These are phyloP conservation scores for Noctuana brunneofusca DNA, from an alignment of 2,888 invertebrate genomes.

Conservation along the genomic window DNA sequence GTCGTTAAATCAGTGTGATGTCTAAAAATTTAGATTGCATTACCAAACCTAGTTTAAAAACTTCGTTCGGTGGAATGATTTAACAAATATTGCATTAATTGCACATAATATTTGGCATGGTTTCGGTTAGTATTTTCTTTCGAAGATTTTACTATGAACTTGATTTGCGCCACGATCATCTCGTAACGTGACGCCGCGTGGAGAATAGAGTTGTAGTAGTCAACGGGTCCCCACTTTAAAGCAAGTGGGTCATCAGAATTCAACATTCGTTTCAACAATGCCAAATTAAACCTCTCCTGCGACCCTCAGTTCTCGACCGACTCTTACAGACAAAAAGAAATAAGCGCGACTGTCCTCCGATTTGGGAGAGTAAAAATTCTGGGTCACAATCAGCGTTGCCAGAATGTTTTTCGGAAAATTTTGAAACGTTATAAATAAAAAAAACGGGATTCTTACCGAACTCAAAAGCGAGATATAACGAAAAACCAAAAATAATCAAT, in stretches of 20 bases:
- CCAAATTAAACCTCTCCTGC: slow-evolving; percentile 17
- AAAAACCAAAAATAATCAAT: too few relatives aligned
- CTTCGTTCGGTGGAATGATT: too few relatives aligned
- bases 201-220: background rate
- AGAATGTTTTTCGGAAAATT: too few relatives aligned
- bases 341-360: background rate
- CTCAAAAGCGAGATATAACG: too few relatives aligned
- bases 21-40: too few relatives aligned
- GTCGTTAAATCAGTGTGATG: too few relatives aligned
- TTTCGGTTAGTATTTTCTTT: background rate
- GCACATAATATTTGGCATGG: too few relatives aligned
- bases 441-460: too few relatives aligned
- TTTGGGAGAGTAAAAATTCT: slow-evolving; percentile 3
- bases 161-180: background rate
- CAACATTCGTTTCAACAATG: slow-evolving; percentile 1
- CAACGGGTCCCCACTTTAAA: slow-evolving; percentile 7
- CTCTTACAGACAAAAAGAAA: slow-evolving; percentile 7
- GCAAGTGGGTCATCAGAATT: slow-evolving; percentile 20
- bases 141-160: background rate
- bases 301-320: slow-evolving; percentile 1
- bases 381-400: background rate
- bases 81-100: too few relatives aligned
- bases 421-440: too few relatives aligned
- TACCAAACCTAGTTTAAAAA: too few relatives aligned
- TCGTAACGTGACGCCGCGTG: slow-evolving; percentile 4